These are phyloP conservation scores for Anser brachyrhynchus DNA, from an alignment of 2,113 vertebrate genomes.

Conservation along the genomic window DNA sequence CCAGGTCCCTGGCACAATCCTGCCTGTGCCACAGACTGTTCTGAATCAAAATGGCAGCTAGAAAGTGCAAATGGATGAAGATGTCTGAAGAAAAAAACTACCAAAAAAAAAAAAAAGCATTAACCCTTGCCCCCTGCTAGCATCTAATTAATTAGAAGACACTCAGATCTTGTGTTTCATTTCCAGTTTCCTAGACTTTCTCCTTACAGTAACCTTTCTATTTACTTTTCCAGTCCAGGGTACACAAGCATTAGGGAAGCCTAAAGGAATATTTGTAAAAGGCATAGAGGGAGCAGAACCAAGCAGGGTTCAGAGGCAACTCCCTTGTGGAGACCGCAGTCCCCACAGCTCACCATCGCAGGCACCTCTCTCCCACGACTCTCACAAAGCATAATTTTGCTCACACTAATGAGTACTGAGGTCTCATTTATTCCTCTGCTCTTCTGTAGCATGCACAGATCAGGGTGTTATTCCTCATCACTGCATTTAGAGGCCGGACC, in stretches of 20 bases:
- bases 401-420: background rate
- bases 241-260: background rate
- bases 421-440: background rate
- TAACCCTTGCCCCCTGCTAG: background rate
- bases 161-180: background rate
- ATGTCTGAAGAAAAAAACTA: background rate
- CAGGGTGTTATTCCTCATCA: background rate
- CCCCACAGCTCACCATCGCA: fast-evolving
- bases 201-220: background rate
- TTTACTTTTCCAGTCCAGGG: background rate
- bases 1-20: no score
- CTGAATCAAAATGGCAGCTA: background rate
- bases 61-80: background rate
- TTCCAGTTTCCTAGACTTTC: background rate
- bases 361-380: background rate
- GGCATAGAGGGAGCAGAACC: background rate
- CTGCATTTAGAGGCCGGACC: background rate
- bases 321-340: background rate
- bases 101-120: no score
- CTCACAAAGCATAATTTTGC: fast-evolving
- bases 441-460: background rate
- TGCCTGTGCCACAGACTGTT: background rate
- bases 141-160: background rate
- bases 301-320: background rate
- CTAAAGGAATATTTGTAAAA: background rate